Evolutionary conservation across 2,113 vertebrate genomes (phyloP), one percentile per base, ranked within the genome.

Genomic region (Typhlomys cinereus): DNA sequence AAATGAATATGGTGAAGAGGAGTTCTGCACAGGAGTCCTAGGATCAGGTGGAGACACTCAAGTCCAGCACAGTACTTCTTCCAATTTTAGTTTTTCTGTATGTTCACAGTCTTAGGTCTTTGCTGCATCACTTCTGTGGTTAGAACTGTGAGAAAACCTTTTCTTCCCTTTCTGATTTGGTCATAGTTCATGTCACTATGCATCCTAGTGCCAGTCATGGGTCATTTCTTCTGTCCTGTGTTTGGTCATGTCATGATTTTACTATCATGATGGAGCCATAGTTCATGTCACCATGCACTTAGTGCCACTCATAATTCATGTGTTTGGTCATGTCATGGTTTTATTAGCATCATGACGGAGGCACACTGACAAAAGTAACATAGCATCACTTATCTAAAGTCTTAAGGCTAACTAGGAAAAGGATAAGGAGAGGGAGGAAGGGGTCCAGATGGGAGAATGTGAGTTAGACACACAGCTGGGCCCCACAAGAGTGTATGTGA

Each of bases 71-170:
- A 12, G 29, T 62, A 8, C 59, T 89, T 59, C 92, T 83, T 73
- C 52, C 73, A 62, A 67, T 10, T 91, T 85, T 57, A 62, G 67
- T 31, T 36, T 83, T 83, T 90, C 52, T 54, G 62, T 66, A 86
- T 20, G 54, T 18, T 21, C 34, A 61, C 27, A 57, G n/a, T 74
- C 44, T 69, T 91, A 18, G 70, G 74, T 66, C 46, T 91, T 46
- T 81, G 29, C 34, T 89, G 89, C 31, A 69, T 70, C 88, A 78
- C 23, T 36, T 25, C 44, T 93, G 23, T 94, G 76, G 27, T 41
- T 81, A 46, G 62, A 89, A 85, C 1, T 23, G 18, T 46, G 17
- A 70, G n/a, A 82, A 89, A 74, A 48, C 75, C 34, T 81, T 27
- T 46, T 34, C 66, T 75, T 88, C 78, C 9, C 46, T 36, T 84